These are phyloP conservation scores for Dendrocopos noguchii DNA, from an alignment of 2,113 vertebrate genomes.

Conservation along the genomic window DNA sequence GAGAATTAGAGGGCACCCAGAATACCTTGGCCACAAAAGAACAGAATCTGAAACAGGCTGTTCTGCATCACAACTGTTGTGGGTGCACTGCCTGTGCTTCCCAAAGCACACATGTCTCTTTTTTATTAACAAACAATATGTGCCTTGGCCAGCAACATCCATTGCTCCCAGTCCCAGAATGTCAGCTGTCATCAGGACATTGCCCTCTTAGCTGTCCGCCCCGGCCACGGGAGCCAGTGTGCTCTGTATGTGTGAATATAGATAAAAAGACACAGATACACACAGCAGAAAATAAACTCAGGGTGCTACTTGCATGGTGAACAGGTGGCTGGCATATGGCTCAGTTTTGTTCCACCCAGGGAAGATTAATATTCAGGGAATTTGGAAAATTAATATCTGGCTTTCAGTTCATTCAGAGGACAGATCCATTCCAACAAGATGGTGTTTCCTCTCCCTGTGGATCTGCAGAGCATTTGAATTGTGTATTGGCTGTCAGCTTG, in stretches of 20 bases:
- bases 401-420: slow-evolving; percentile 16
- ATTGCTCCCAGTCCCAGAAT: not conserved
- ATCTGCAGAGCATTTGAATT: not conserved
- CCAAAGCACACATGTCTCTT: no score
- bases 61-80: not conserved
- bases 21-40: not conserved
- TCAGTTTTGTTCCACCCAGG: slow-evolving; percentile 1
- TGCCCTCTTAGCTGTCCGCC: rapidly evolving
- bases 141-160: not conserved
- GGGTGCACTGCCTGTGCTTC: not conserved
- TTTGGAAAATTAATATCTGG: not conserved
- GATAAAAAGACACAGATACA: not conserved
- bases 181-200: not conserved
- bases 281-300: not conserved
- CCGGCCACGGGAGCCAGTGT: not conserved
- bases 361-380: slow-evolving; percentile 53
- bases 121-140: not conserved
- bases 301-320: not conserved
- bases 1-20: not conserved
- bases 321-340: slow-evolving; percentile 52
- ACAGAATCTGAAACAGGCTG: not conserved
- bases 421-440: not conserved
- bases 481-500: not conserved
- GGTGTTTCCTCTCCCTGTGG: not conserved
- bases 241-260: not conserved